Conservation (phyloP, 2,797 vertebrate species). For the Gobio occitaniae region DNA sequence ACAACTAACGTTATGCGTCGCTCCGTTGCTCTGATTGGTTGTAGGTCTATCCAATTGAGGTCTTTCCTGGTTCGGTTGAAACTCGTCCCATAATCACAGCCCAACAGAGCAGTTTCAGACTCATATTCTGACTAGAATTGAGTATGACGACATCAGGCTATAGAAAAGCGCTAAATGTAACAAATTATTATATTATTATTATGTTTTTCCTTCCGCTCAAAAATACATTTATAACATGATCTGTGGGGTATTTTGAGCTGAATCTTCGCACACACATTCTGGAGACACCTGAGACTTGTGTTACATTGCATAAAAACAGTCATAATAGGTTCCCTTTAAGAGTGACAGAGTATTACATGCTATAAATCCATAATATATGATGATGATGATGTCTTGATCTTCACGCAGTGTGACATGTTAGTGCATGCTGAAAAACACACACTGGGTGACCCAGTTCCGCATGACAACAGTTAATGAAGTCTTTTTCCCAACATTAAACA, state of each 20-base stretch:
- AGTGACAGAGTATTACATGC: neutral
- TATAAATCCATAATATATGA: neutral
- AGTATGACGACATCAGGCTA: too few relatives aligned
- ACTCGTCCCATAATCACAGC: too few relatives aligned
- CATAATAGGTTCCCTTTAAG: neutral
- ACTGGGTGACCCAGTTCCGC: conserved; percentile 14
- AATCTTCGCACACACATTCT: neutral
- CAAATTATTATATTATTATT: too few relatives aligned
- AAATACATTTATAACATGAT: neutral
- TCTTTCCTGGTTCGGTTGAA: too few relatives aligned
- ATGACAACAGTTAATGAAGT: conserved; percentile 16
- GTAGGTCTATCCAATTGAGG: too few relatives aligned
- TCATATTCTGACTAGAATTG: too few relatives aligned
- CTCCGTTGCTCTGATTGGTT: too few relatives aligned
- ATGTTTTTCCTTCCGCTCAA: neutral
- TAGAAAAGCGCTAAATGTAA: too few relatives aligned
- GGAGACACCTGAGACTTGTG: neutral
- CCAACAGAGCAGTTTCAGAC: too few relatives aligned
- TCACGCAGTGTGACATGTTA: neutral
- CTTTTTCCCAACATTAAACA: conserved; percentile 29
- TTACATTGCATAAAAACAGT: neutral
- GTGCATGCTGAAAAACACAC: conserved; percentile 3
- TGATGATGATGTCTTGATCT: neutral
- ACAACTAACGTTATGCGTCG: too few relatives aligned
- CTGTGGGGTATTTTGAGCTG: neutral